A percentile compares a stretch with the other conserved stretches of the same genome.
Conservation (phyloP, 2,888 invertebrate genomes). For the Morinoia aosen region DNA sequence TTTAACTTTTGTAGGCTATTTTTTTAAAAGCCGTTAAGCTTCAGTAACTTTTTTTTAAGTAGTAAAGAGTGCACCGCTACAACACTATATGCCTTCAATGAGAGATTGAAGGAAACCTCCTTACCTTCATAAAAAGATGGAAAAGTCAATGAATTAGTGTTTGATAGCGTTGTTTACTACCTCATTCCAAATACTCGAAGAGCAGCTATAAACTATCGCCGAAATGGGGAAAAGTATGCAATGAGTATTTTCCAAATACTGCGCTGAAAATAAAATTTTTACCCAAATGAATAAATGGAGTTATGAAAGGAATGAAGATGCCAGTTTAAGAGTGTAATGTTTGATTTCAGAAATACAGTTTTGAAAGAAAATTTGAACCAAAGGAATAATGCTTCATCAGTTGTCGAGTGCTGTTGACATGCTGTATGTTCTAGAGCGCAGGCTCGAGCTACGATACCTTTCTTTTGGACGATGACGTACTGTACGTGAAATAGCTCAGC, state of each 20-base stretch:
- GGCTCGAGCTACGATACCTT: not conserved
- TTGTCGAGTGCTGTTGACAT: not conserved
- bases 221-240: no score
- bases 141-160: not conserved
- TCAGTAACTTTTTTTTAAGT: not conserved
- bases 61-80: not conserved
- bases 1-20: not conserved
- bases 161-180: not conserved
- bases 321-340: not conserved
- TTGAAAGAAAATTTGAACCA: not conserved
- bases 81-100: not conserved
- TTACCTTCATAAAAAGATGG: no score
- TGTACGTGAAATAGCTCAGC: not conserved
- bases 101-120: not conserved
- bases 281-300: no score
- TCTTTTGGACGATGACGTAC: not conserved
- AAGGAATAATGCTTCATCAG: not conserved
- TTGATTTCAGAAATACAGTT: not conserved
- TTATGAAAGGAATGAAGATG: not conserved
- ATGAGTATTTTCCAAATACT: no score
- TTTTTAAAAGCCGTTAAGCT: not conserved
- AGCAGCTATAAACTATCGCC: no score
- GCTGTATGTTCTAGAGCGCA: not conserved
- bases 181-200: not conserved
- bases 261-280: no score